phyloP scores from a whole-genome alignment of 2,888 invertebrate genomes.

The Gisinianus flammeolus region DNA sequence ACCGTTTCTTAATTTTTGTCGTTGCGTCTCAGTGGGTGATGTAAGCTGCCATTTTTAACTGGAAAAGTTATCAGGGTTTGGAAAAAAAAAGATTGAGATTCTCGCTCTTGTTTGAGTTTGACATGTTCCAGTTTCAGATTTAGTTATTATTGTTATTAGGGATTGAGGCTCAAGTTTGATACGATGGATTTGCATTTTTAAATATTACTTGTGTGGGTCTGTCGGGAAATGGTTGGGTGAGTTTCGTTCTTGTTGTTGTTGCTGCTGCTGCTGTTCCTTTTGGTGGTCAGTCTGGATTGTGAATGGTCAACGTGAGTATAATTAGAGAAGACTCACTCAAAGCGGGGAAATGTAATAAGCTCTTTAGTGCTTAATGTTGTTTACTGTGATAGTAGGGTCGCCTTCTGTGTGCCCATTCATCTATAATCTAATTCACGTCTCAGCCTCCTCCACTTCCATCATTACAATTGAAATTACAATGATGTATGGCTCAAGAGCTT shows the following conservation, averaged over 20 bases:
- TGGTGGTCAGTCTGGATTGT: not conserved
- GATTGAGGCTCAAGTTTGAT: no score
- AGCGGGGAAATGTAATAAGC: slow-evolving; percentile 7
- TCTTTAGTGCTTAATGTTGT: slow-evolving; percentile 14
- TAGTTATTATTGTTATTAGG: no score
- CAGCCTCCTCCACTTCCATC: slow-evolving; percentile 13
- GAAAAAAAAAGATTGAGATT: no score
- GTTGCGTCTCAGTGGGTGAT: no score
- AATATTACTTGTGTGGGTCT: not conserved
- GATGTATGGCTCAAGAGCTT: slow-evolving; percentile 17
- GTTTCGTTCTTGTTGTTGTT: not conserved
- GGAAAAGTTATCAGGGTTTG: no score
- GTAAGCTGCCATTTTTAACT: no score
- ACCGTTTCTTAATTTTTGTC: no score
- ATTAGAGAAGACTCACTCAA: not conserved
- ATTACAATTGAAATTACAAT: slow-evolving; percentile 1
- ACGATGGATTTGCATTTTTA: no score
- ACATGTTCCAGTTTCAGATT: no score
- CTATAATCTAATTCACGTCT: slow-evolving; percentile 10
- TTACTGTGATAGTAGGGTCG: not conserved
- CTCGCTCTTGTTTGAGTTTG: no score
- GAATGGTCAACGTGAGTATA: not conserved
- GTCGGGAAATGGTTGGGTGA: not conserved
- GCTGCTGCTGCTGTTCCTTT: not conserved
- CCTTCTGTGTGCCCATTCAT: not conserved